Percentiles rank a stretch among this genome's conserved stretches.
These are phyloP conservation scores for Yponomeuta evonymella DNA, from an alignment of 2,888 invertebrate species.

Conservation along the genomic window DNA sequence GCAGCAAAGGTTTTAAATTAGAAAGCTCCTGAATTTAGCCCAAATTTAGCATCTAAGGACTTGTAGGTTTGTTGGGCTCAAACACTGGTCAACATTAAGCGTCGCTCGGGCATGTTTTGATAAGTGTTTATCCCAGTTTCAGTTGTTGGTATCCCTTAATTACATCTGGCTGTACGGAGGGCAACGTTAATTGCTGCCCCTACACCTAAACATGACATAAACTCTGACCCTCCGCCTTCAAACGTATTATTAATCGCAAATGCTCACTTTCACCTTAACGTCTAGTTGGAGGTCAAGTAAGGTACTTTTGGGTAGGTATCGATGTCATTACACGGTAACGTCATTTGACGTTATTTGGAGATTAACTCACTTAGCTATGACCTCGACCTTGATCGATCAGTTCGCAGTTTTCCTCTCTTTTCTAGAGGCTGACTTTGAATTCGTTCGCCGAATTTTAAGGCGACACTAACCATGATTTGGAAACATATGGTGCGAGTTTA, in stretches of 20 bases:
- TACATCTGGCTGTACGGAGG: conserved; percentile 32
- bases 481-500: too few species aligned
- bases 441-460: too few species aligned
- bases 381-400: too few species aligned
- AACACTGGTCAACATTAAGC: neutral
- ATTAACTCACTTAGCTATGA: too few species aligned
- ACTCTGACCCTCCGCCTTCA: conserved; percentile 42
- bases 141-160: conserved; percentile 33
- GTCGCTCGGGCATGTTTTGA: conserved; percentile 4
- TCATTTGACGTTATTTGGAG: too few species aligned
- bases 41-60: neutral
- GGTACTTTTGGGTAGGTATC: too few species aligned
- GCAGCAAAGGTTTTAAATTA: too few species aligned
- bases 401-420: too few species aligned
- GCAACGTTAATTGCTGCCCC: conserved; percentile 50
- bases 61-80: neutral
- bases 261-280: conserved; percentile 19
- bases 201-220: conserved; percentile 45
- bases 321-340: too few species aligned
- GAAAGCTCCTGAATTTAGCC: too few species aligned
- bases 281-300: conserved; percentile 18
- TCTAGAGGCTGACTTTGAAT: too few species aligned
- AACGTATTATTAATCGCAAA: conserved; percentile 47
- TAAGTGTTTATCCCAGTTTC: conserved; percentile 11
- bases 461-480: too few species aligned